Conservation (phyloP, 2,797 vertebrate species). For the Bradypodion pumilum region DNA sequence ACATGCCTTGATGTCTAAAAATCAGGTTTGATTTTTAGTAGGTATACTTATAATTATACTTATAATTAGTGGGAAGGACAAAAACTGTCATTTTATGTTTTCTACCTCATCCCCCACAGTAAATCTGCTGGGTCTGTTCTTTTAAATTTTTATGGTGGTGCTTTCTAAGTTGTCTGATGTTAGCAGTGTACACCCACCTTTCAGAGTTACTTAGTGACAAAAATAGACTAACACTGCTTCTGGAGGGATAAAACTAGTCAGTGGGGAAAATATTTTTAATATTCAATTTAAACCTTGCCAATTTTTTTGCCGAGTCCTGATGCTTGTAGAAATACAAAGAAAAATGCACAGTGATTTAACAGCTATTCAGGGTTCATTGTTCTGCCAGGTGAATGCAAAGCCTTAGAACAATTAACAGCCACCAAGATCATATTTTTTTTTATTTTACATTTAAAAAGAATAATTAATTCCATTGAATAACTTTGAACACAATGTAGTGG, state of each 20-base stretch:
- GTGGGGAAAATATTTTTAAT: not conserved
- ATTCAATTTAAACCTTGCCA: not conserved
- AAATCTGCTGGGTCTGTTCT: not conserved
- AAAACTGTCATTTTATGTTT: not conserved
- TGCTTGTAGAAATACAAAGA: not conserved
- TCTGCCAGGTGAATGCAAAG: not conserved
- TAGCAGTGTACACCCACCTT: too few relatives aligned
- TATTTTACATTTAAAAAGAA: too few relatives aligned
- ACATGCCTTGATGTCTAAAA: not conserved
- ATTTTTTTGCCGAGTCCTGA: not conserved
- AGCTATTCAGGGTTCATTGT: not conserved
- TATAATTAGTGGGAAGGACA: not conserved
- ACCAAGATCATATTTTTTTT: not conserved
- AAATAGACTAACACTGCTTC: not conserved
- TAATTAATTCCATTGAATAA: not conserved
- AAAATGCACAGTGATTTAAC: not conserved
- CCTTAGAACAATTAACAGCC: not conserved
- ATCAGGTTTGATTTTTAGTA: not conserved
- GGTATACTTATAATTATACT: not conserved
- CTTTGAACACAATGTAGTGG: not conserved
- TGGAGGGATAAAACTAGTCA: not conserved
- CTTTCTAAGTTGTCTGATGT: not conserved
- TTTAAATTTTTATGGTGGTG: not conserved
- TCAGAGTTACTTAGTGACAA: too few relatives aligned
- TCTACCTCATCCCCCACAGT: not conserved